Base-by-base conservation (phyloP, 2,797 vertebrate species). In the Decapterus maruadsi region DNA sequence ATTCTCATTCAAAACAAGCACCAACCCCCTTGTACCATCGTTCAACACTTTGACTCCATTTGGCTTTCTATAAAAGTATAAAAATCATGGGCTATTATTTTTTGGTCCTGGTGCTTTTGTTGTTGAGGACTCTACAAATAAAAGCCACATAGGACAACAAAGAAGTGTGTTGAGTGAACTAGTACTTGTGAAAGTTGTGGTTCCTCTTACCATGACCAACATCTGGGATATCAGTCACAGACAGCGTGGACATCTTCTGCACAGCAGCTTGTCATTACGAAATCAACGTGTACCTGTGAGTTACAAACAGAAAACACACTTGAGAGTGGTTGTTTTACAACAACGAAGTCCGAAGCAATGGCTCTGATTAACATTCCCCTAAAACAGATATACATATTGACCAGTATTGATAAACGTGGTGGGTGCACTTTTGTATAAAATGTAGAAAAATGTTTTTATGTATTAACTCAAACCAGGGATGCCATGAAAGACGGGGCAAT, bases 231-330 rank as follows among this genome's bases (percentile, higher is more conserved):
- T 95, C 94, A 95, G 95, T 93, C 92, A 92, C 87, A 93, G 94
- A 93, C 92, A 95, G 90, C 86, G 93, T 93, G 93, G 95, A 95
- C 96, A 96, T 96, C 94, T 95, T 96, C 93, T 91, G 91, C 93
- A 94, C 94, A 94, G 90, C 91, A 94, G 91, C 93, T 96, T 94
- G 93, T 95, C 95, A 96, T 96, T 93, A 95, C 95, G 94, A 92
- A 94, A 93, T 87, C 92, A 94, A 91, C 88, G 59, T 88, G 78
- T 81, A 85, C 89, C 95, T 96, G 85, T 16, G 51, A 20, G 84
- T 75, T 1, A 58, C 83, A 79, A 81, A 57, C 0, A 56, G 45
- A 16, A 60, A 60, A 31, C 10, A 31, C 0, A 45, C 12, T 62
- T 17, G n/a, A 31, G 43, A 17, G 68, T 3, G 1, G 4, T 4